Conservation (phyloP, 64 coral and sea anemone species). For the Stichodactyla helianthus region DNA sequence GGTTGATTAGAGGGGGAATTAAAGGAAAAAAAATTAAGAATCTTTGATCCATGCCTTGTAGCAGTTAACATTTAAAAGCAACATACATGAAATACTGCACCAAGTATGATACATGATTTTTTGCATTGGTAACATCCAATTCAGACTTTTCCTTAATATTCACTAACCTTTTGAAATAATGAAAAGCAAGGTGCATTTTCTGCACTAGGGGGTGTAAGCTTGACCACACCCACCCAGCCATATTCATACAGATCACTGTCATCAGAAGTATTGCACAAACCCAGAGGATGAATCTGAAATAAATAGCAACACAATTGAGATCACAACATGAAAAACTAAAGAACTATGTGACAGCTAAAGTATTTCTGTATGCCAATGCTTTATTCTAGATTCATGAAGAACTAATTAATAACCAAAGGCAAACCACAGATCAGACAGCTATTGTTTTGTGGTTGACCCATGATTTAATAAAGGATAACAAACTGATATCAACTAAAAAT, state of each 20-base stretch:
- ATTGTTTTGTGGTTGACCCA: background rate
- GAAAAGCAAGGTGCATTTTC: conserved; percentile 75
- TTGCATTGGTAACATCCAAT: background rate
- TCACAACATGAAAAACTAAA: background rate
- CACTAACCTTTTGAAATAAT: conserved; percentile 81
- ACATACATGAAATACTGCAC: background rate
- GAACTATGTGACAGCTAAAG: background rate
- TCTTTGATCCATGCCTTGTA: background rate
- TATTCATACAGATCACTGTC: conserved; percentile 78
- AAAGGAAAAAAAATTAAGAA: background rate
- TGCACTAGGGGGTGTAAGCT: conserved; percentile 49
- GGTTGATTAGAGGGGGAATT: background rate
- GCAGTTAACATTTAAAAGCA: background rate
- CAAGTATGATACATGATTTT: background rate
- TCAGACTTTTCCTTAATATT: background rate
- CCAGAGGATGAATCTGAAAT: conserved; percentile 80
- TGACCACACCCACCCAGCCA: conserved; percentile 94
- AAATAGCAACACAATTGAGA: background rate
- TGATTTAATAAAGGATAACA: background rate
- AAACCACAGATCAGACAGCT: background rate
- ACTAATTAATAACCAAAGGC: background rate
- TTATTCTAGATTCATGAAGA: background rate
- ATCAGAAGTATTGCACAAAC: conserved; percentile 92
- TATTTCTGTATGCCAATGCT: background rate
- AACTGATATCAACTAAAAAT: background rate